Conservation (phyloP, 2,888 invertebrate genomes). For the Luperina nickerlii region DNA sequence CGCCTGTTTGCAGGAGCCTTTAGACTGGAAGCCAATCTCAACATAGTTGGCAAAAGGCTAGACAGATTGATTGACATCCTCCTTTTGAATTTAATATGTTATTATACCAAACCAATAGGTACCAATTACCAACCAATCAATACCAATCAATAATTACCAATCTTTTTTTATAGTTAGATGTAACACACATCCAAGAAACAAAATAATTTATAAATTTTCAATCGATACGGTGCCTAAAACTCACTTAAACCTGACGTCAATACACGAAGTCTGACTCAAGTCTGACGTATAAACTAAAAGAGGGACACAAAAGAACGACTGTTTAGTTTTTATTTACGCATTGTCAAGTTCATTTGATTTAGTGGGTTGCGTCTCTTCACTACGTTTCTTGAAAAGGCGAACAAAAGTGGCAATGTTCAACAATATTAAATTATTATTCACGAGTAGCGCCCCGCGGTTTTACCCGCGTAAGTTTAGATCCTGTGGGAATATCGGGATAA, state of each 20-base stretch:
- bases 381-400: conserved; percentile 3
- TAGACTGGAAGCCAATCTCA: too few species aligned
- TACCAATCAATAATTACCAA: too few species aligned
- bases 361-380: conserved; percentile 24
- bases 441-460: too few species aligned
- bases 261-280: conserved; percentile 22
- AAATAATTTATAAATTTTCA: background rate
- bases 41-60: too few species aligned
- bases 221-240: background rate
- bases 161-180: too few species aligned
- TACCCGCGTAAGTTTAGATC: too few species aligned
- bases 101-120: too few species aligned
- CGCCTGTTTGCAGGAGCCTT: too few species aligned
- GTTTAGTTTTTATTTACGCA: conserved; percentile 47
- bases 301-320: conserved; percentile 49
- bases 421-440: background rate
- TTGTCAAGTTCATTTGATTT: conserved; percentile 57
- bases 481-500: too few species aligned
- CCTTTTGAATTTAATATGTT: too few species aligned
- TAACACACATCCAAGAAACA: background rate
- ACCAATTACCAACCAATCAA: too few species aligned
- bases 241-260: conserved; percentile 38
- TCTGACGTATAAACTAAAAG: conserved; percentile 54
- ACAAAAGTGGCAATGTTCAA: background rate
- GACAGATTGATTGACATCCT: too few species aligned